Evolutionary conservation across 2,888 invertebrate species (phyloP), one percentile per base, ranked within the genome.

Genomic region (Fragum whitleyi): DNA sequence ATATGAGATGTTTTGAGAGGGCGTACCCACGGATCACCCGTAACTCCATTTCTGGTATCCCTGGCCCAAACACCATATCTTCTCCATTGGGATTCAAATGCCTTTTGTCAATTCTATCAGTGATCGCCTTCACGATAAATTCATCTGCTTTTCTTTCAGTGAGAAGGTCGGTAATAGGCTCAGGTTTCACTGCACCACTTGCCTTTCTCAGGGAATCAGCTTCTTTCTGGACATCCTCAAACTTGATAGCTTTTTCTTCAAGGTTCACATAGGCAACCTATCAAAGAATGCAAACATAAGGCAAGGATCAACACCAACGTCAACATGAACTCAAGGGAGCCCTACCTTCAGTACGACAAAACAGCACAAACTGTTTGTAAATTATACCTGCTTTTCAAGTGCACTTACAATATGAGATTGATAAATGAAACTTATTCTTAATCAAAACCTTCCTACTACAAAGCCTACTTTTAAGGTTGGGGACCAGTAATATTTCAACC

Each of bases 31-130:
- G 79, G 1, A 89, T 59, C 23, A 74, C 83, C 14, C 76, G 80
- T 29, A 73, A 76, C 57, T 88, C 89, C 26, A 68, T 32, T 1
- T 85, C 72, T 0, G 75, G 77, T 65, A 88, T 65, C 23, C 86
- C 88, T 23, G 88, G 88, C 6, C 88, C 89, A 74, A 90, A 84
- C 16, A 88, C 74, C 28, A 90, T 75, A 36, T 90, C 90, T 1
- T 89, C 87, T 9, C 85, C 78, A 62, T 80, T 74, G 2, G 74
- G 55, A 23, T 74, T 65, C 9, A 79, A 79, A 36, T 79, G 74
- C 26, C 79, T 79, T 51, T 81, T 74, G 53, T 84, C 83, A n/a
- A 90, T 74, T 32, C 87, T 77, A 21, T 82, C 75, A 28, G 81
- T 71, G 9, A 82, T 53, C 6, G 85, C 85, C 55, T 85, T 62